phyloP scores from a whole-genome alignment of 1,140 invertebrate species.

The Diorhabda carinulata region DNA sequence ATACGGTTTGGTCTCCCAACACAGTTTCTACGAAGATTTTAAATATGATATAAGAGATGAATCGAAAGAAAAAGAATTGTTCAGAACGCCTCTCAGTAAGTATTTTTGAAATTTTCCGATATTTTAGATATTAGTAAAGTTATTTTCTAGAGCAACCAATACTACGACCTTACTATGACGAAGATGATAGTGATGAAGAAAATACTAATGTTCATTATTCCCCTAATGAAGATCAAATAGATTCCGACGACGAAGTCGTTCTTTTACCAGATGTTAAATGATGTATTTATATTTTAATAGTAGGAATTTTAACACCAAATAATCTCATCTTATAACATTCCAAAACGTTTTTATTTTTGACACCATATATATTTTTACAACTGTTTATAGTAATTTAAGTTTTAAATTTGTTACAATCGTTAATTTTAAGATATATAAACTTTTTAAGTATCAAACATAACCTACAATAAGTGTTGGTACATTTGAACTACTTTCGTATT shows the following conservation, averaged over 20 bases:
- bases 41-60: conserved; percentile 52
- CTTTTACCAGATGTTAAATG: conserved; percentile 18
- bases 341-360: too few relatives aligned
- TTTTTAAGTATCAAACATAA: too few relatives aligned
- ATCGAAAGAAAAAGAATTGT: conserved; percentile 61
- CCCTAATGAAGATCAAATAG: conserved; percentile 14
- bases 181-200: conserved; percentile 38
- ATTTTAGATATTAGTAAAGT: too few relatives aligned
- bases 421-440: too few relatives aligned
- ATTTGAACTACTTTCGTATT: too few relatives aligned
- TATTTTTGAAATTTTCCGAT: neutral
- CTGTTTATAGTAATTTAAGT: too few relatives aligned
- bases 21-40: conserved; percentile 38
- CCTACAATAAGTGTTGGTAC: too few relatives aligned
- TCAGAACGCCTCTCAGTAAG: conserved; percentile 55
- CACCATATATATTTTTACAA: too few relatives aligned
- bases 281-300: neutral
- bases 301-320: neutral
- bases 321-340: neutral
- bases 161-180: conserved; percentile 43
- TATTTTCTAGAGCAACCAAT: conserved; percentile 37
- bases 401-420: too few relatives aligned
- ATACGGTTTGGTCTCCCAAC: conserved; percentile 45
- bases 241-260: conserved; percentile 35
- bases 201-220: conserved; percentile 27